Evolutionary conservation across 1,140 invertebrate genomes (phyloP), one percentile per base, ranked within the genome.

Genomic region (Drosophila sucinea): DNA sequence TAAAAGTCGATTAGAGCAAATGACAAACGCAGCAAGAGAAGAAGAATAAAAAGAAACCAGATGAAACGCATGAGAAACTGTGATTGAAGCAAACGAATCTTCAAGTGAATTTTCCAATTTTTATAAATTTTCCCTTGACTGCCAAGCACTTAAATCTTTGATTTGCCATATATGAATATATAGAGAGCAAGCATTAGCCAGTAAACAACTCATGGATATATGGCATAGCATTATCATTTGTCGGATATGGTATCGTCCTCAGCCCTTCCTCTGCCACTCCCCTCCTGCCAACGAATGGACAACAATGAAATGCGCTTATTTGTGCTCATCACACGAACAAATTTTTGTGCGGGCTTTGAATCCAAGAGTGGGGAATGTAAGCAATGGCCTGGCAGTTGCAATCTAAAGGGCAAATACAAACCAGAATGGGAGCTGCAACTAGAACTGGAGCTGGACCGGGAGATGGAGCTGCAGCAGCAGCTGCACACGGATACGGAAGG

Each of bases 161-260:
- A 51, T 51, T 51, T 51, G 44, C 23, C 23, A 51, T 27, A 27
- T 51, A 10, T 25, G 6, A 47, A 47, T 47, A 23, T 44, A 44
- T 17, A 23, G 5, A 25, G 23, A 70, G 40, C 40, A 11, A 35
- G 61, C 75, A 77, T 74, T 74, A 74, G 66, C 62, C 71, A 63
- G 71, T 67, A 78, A 57, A 69, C 75, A 74, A 70, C 74, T 27
- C 72, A 74, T 74, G 70, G 69, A 75, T 73, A 75, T 77, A 74
- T 73, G 64, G 76, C 72, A 75, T 56, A 71, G 71, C 65, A 76
- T 79, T 65, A 79, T 76, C 73, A 79, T 79, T 79, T 78, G 76
- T 78, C 72, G 71, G 67, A 62, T 41, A 35, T 51, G 40, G 30
- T 8, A 51, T 8, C 44, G 10, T 8, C 8, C 7, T 27, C 25